Evolutionary conservation across 2,888 invertebrate species (phyloP), one percentile per base, ranked within the genome.

Genomic region (Penaeus monodon): DNA sequence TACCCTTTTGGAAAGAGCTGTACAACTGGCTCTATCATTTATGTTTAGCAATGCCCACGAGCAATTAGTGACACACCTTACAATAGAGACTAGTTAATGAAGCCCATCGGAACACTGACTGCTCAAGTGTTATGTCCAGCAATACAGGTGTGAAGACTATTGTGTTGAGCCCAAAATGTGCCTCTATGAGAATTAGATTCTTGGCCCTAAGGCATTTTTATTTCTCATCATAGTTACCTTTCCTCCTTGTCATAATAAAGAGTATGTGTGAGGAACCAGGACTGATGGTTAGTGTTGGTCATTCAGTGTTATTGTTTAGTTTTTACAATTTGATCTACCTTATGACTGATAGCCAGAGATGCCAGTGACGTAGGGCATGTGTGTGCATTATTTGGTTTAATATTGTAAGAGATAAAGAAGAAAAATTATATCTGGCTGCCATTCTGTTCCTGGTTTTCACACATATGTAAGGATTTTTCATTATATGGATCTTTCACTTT

Each of bases 401-500:
- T 57, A 20, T 57, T 57, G 14, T 57, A 57, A 57, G 17, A 57
- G 33, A 20, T n/a, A 73, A 38, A 73, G 27, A 38, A 73, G 38
- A 27, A 73, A 38, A 73, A 38, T 73, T 1, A 38, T 14, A 22
- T 33, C 33, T 73, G 27, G 24, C 38, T 73, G 24, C 38, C 27
- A 7, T 73, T 27, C 22, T 73, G 33, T 22, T 73, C 38, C 73
- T 73, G 73, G 38, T 73, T 73, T 33, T 38, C 73, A 73, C 73
- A 38, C 38, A 38, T 57, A 57, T 29, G 33, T 57, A 44, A 38
- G 27, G 77, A 77, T 27, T 44, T 44, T 77, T 77, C 77, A 77
- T 77, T 77, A 29, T 74, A 86, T 86, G 86, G 86, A 82, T 86
- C 65, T 86, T 82, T 86, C 76, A 86, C 82, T 78, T 83, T 86